These are phyloP conservation scores for Eupeodes latifasciatus DNA, from an alignment of 2,888 invertebrate genomes.

Conservation along the genomic window DNA sequence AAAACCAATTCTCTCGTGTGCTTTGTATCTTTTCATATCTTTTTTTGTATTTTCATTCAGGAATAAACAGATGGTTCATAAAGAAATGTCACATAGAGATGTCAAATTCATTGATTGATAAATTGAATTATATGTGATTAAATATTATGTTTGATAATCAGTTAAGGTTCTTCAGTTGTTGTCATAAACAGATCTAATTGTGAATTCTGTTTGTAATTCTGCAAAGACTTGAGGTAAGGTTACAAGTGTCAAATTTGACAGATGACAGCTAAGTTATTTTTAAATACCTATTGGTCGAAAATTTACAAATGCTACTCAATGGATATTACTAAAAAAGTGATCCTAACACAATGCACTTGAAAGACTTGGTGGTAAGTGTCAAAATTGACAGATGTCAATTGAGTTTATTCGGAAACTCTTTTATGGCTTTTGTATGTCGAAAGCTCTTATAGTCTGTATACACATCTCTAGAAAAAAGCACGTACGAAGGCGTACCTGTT, in stretches of 20 bases:
- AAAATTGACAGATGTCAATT: too few species aligned
- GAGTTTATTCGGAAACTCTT: too few species aligned
- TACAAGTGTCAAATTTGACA: slow-evolving; percentile 26
- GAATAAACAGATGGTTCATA: slow-evolving; percentile 5
- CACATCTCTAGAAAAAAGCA: too few species aligned
- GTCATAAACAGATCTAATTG: not conserved
- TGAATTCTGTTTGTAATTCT: not conserved
- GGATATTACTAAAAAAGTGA: too few species aligned
- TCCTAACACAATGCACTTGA: too few species aligned
- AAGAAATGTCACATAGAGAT: not conserved
- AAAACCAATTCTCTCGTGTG: not conserved
- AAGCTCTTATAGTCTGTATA: too few species aligned
- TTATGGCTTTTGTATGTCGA: too few species aligned
- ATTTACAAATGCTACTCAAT: too few species aligned
- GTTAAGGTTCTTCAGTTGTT: not conserved
- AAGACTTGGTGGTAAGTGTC: too few species aligned
- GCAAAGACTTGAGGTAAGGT: not conserved
- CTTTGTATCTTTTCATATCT: not conserved
- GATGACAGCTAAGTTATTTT: not conserved
- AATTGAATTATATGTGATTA: slow-evolving; percentile 40
- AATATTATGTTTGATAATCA: slow-evolving; percentile 4
- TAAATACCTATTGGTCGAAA: too few species aligned
- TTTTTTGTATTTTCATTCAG: not conserved
- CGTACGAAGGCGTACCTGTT: too few species aligned
- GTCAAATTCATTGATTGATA: slow-evolving; percentile 44